phyloP scores from a whole-genome alignment of 2,888 invertebrate species.

The Rhopalosiphum nymphaeae region DNA sequence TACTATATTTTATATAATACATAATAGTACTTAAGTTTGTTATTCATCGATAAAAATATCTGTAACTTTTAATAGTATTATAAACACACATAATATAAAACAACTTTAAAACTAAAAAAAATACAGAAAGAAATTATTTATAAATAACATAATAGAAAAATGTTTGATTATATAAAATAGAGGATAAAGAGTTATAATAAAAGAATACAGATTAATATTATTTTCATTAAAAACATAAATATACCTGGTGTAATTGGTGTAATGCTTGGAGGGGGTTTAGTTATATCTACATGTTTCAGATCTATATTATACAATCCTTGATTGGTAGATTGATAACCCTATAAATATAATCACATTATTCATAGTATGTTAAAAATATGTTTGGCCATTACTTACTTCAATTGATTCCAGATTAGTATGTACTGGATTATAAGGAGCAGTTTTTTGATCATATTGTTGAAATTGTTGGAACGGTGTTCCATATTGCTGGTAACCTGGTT shows the following conservation, averaged over 20 bases:
- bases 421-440: constrained; percentile 31
- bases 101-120: not conserved
- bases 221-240: not conserved
- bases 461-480: constrained; percentile 58
- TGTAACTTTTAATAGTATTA: not conserved
- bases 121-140: not conserved
- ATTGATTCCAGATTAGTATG: constrained; percentile 56
- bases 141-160: not conserved
- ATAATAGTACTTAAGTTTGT: constrained; percentile 12
- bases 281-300: constrained; percentile 58
- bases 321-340: constrained; percentile 57
- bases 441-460: constrained; percentile 59
- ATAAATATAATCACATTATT: not conserved
- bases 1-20: not conserved
- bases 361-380: not conserved
- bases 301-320: constrained; percentile 57
- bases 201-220: not conserved
- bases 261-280: constrained; percentile 58
- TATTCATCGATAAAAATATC: not conserved
- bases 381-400: constrained; percentile 16
- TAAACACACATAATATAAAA: not conserved
- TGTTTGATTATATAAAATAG: not conserved
- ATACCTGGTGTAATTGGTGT: constrained; percentile 55
- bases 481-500: constrained; percentile 55
- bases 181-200: not conserved